Conservation (phyloP, 2,797 vertebrate genomes). For the Falco berigora region DNA sequence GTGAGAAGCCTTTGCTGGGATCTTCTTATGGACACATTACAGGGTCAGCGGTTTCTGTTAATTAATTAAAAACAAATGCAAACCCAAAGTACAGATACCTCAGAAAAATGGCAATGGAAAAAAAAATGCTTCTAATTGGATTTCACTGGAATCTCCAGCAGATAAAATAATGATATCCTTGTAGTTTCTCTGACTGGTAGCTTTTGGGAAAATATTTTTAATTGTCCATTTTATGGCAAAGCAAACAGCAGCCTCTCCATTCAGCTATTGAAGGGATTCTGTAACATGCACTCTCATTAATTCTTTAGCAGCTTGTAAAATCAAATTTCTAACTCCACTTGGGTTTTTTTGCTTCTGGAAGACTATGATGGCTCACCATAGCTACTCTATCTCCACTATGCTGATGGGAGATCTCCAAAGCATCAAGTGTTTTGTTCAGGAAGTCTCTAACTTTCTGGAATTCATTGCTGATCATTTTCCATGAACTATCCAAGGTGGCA, state of each 20-base stretch:
- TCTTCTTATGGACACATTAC: neutral
- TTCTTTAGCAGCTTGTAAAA: conserved; percentile 24
- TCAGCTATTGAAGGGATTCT: neutral
- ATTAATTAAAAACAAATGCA: neutral
- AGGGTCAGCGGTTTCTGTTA: neutral
- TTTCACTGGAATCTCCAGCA: conserved; percentile 47
- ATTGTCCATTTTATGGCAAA: conserved; percentile 59
- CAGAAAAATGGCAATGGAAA: neutral
- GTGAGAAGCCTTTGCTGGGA: neutral
- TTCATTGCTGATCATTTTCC: conserved; percentile 8
- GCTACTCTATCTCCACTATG: conserved; percentile 60
- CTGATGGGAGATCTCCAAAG: conserved; percentile 34
- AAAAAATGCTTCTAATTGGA: neutral
- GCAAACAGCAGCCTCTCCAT: conserved; percentile 39
- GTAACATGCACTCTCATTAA: conserved; percentile 57
- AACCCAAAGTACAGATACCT: neutral
- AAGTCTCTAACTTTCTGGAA: conserved; percentile 56
- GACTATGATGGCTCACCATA: conserved; percentile 43
- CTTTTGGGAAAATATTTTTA: conserved; percentile 53
- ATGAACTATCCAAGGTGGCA: conserved; percentile 64
- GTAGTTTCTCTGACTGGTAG: conserved; percentile 30
- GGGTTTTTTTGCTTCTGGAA: neutral
- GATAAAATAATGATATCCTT: conserved; percentile 67
- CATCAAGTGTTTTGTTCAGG: conserved; percentile 47
- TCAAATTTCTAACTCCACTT: conserved; percentile 60